Percentiles rank a stretch among this genome's conserved stretches.
phyloP scores from a whole-genome alignment of 2,797 vertebrate species.

The Dryobates pubescens region DNA sequence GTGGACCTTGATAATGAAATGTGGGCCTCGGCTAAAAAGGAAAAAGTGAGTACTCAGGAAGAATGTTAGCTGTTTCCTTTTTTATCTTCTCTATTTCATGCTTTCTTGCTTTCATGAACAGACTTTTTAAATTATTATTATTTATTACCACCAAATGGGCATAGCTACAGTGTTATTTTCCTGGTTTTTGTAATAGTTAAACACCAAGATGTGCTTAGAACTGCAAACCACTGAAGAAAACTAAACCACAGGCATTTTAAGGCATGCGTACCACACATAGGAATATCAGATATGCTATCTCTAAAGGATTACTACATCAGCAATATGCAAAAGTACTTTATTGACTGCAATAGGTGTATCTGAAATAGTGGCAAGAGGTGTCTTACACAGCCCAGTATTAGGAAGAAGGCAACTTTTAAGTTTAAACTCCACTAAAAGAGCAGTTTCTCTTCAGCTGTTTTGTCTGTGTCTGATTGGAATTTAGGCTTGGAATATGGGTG shows the following conservation, averaged over 20 bases:
- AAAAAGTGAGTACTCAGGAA: neutral
- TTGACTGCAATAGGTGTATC: neutral
- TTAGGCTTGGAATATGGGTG: neutral
- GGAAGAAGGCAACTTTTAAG: neutral
- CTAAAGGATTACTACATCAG: neutral
- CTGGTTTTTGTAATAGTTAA: neutral
- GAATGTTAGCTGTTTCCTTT: neutral
- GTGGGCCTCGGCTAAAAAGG: neutral
- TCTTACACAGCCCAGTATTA: neutral
- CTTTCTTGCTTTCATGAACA: neutral
- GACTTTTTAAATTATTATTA: no score
- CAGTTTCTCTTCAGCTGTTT: neutral
- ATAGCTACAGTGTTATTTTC: neutral
- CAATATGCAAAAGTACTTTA: neutral
- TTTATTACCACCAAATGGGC: neutral
- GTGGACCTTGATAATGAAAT: accelerated
- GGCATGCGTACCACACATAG: accelerated
- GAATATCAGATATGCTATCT: neutral
- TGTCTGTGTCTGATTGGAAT: neutral
- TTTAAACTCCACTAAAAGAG: neutral
- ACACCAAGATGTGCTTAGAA: neutral
- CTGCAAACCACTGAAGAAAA: neutral
- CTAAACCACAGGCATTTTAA: neutral
- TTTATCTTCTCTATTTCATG: neutral
- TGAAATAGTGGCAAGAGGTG: neutral